Evolutionary conservation across 2,888 invertebrate species (phyloP).

Genomic region (Alloscopus bannaensis): DNA sequence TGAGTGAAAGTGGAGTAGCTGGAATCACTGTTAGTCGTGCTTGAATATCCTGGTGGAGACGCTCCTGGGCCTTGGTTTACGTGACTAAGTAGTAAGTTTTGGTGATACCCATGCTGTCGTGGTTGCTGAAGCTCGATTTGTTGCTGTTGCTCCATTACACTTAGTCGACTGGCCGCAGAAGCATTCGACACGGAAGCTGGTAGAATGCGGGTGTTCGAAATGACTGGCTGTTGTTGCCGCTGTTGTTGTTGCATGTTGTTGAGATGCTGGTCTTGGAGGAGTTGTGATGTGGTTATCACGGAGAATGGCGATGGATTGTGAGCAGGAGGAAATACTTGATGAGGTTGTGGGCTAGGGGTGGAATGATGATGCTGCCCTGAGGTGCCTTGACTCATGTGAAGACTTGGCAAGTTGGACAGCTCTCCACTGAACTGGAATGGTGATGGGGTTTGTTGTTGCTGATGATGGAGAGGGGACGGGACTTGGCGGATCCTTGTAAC

Average conservation of each 20-base stretch:
- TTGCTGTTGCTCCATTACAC: conserved; percentile 28
- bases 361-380: conserved; percentile 28
- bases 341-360: background rate
- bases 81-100: conserved; percentile 34
- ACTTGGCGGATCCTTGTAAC: conserved; percentile 26
- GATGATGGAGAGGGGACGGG: conserved; percentile 33
- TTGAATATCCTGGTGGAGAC: conserved; percentile 33
- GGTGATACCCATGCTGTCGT: conserved; percentile 50
- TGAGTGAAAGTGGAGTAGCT: conserved; percentile 46
- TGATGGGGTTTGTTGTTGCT: conserved; percentile 26
- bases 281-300: conserved; percentile 47
- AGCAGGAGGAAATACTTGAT: background rate
- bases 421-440: conserved; percentile 44
- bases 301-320: conserved; percentile 21
- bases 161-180: conserved; percentile 26
- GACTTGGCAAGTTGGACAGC: conserved; percentile 20
- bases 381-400: conserved; percentile 30
- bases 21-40: conserved; percentile 1
- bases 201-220: background rate
- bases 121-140: conserved; percentile 55
- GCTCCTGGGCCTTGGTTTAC: conserved; percentile 45
- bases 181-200: conserved; percentile 11
- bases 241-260: too few species aligned
- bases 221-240: conserved; percentile 14
- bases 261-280: conserved; percentile 22